Evolutionary conservation across 2,888 invertebrate species (phyloP).

Genomic region (Apodemia hepburni): DNA sequence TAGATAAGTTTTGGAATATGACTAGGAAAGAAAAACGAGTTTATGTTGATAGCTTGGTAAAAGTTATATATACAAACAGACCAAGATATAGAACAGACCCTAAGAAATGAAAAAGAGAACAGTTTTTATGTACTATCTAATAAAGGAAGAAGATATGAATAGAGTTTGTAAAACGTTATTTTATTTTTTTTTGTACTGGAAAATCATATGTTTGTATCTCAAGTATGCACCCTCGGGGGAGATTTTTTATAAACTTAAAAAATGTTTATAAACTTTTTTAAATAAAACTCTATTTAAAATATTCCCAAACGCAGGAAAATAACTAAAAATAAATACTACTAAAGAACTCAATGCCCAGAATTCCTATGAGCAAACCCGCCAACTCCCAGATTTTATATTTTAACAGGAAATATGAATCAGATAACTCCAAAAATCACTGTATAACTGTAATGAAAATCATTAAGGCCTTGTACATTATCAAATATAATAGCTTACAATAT

Average conservation of each 20-base stretch:
- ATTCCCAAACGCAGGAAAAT: not conserved
- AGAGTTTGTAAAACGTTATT: conserved; percentile 22
- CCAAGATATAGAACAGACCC: conserved; percentile 26
- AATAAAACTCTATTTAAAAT: not conserved
- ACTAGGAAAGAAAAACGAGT: conserved; percentile 25
- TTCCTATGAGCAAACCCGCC: conserved; percentile 18
- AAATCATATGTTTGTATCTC: conserved; percentile 19
- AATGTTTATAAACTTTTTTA: not conserved
- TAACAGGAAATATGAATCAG: conserved; percentile 17
- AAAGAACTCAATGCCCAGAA: not conserved
- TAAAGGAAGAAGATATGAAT: conserved; percentile 19
- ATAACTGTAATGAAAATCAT: conserved; percentile 15
- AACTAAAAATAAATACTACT: not conserved
- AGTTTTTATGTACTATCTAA: conserved; percentile 20
- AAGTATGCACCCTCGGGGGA: not conserved
- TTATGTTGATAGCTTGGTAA: conserved; percentile 25
- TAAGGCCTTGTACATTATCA: conserved; percentile 9
- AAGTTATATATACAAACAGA: conserved; percentile 25
- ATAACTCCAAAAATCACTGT: conserved; percentile 18
- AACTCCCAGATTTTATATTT: conserved; percentile 17
- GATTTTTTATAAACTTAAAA: not conserved
- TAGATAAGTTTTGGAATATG: conserved; percentile 23
- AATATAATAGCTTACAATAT: conserved; percentile 39
- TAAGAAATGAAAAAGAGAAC: conserved; percentile 22
- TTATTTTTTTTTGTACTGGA: conserved; percentile 19